These are phyloP conservation scores for Zoanthus sansibaricus DNA, from an alignment of 92 coral and sea anemone genomes.

Conservation along the genomic window DNA sequence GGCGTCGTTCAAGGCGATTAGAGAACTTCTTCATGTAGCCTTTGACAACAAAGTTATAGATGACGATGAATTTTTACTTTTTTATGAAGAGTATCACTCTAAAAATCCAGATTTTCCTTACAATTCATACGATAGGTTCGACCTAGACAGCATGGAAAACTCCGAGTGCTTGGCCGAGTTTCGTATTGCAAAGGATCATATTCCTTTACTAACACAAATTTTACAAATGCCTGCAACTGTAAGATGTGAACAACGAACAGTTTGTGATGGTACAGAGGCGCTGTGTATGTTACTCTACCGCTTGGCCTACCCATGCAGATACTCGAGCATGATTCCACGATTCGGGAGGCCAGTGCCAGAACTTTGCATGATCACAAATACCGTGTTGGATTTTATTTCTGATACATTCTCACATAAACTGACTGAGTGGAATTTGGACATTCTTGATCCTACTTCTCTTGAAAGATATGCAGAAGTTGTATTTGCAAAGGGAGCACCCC, in stretches of 20 bases:
- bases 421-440: slow-evolving; percentile 19
- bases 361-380: slow-evolving; percentile 32
- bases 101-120: slow-evolving; percentile 15
- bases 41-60: slow-evolving; percentile 23
- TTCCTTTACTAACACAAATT: background rate
- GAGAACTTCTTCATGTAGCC: slow-evolving; percentile 11
- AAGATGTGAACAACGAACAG: slow-evolving; percentile 19
- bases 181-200: slow-evolving; percentile 27
- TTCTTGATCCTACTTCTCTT: slow-evolving; percentile 27
- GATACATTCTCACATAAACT: slow-evolving; percentile 19
- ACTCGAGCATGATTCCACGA: slow-evolving; percentile 24
- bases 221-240: slow-evolving; percentile 3
- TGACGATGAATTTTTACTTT: slow-evolving; percentile 29
- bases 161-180: slow-evolving; percentile 24
- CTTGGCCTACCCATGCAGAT: slow-evolving; percentile 32
- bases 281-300: slow-evolving; percentile 35
- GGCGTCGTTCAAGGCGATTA: slow-evolving; percentile 25
- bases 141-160: slow-evolving; percentile 37
- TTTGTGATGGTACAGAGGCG: slow-evolving; percentile 19
- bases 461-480: slow-evolving; percentile 28
- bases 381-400: slow-evolving; percentile 25
- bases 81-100: slow-evolving; percentile 29
- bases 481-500: slow-evolving; percentile 18
- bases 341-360: slow-evolving; percentile 38
- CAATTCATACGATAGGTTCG: slow-evolving; percentile 23